Evolutionary conservation across 2,797 vertebrate species (phyloP).

Genomic region (Acipenser oxyrinchus): DNA sequence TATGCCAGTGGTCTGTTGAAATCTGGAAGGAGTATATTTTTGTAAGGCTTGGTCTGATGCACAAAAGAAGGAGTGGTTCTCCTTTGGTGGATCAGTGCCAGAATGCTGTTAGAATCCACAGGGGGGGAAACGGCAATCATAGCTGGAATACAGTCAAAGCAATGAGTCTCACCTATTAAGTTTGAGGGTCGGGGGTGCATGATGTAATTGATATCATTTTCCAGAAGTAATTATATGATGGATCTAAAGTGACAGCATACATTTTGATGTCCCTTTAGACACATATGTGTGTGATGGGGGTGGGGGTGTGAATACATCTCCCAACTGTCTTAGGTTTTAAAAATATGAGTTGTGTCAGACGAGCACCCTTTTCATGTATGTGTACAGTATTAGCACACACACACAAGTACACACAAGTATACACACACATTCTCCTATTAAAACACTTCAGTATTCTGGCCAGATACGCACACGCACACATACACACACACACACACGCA

Average conservation of each 20-base stretch:
- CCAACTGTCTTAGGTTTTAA: not conserved
- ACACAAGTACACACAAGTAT: not conserved
- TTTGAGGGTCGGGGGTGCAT: constrained; percentile 52
- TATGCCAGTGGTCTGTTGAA: too few species aligned
- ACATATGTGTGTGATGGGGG: not conserved
- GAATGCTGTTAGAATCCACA: constrained; percentile 23
- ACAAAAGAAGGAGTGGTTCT: too few species aligned
- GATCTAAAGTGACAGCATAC: constrained; percentile 22
- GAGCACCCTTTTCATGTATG: not conserved
- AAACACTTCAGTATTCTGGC: too few species aligned
- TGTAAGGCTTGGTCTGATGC: too few species aligned
- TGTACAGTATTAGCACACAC: not conserved
- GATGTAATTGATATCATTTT: constrained; percentile 59
- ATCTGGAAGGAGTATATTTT: too few species aligned
- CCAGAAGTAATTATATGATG: constrained; percentile 33
- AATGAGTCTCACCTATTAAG: constrained; percentile 61
- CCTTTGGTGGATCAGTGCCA: too few species aligned
- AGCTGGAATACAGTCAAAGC: constrained; percentile 34
- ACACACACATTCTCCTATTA: not conserved
- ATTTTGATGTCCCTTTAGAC: constrained; percentile 11
- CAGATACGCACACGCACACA: too few species aligned
- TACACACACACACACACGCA: too few species aligned
- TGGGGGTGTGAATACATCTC: not conserved
- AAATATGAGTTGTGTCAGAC: not conserved
- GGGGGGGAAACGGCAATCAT: constrained; percentile 37